Percentiles rank a stretch among this genome's conserved stretches.
These are phyloP conservation scores for Lithophane semibrunnea DNA, from an alignment of 2,888 invertebrate species.

Conservation along the genomic window DNA sequence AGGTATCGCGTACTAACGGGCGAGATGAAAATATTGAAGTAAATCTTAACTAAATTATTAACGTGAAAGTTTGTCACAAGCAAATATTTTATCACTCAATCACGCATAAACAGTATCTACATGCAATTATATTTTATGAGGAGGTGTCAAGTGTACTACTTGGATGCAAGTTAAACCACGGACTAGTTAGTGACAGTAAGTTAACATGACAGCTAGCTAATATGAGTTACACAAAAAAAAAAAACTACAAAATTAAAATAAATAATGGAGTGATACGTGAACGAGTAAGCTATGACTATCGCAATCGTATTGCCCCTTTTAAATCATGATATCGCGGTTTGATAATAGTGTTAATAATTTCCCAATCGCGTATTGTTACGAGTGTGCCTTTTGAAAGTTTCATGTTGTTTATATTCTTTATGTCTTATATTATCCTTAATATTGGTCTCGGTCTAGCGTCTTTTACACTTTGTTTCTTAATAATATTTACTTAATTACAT, in stretches of 20 bases:
- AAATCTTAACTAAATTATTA: neutral
- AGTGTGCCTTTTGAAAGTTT: conserved; percentile 31
- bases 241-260: neutral
- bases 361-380: neutral
- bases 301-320: neutral
- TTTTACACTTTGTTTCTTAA: conserved; percentile 17
- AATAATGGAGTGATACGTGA: neutral
- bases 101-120: neutral
- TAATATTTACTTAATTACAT: conserved; percentile 36
- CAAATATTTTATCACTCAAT: neutral
- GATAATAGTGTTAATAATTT: neutral
- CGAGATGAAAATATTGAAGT: neutral
- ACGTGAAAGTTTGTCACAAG: neutral
- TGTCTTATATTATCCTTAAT: conserved; percentile 37
- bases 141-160: neutral
- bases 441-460: conserved; percentile 26
- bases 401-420: neutral
- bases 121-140: neutral
- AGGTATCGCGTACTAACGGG: neutral
- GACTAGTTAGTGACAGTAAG: neutral
- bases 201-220: neutral
- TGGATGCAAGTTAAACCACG: neutral
- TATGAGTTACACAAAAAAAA: neutral
- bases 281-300: neutral
- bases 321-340: neutral